Evolutionary conservation across 2,797 vertebrate genomes (phyloP), one percentile per base, ranked within the genome.

Genomic region (Gouania willdenowi): DNA sequence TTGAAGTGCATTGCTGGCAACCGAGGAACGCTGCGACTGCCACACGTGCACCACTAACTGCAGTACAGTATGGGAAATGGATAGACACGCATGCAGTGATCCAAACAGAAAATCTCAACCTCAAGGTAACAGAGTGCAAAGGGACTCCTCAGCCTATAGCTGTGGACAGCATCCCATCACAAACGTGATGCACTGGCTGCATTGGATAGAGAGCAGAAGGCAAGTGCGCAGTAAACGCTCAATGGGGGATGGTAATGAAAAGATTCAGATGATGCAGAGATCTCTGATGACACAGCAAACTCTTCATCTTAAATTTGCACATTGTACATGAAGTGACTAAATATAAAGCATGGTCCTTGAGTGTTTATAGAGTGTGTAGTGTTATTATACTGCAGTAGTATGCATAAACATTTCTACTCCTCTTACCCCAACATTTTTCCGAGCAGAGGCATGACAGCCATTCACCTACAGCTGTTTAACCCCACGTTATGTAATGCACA

Each of bases 201-300:
- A 29, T 15, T 2, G 45, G 46, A 59, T 56, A 7, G 5, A 24
- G 28, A 29, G 32, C 40, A 36, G 53, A 21, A 50, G 22, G 24
- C 3, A 20, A 49, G 57, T 37, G 21, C n/a, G 14, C 42, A 44
- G 59, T 51, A 54, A 62, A 60, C 66, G 43, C 62, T 31, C 31
- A 51, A 61, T 55, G 60, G 52, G 59, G 48, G 49, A 31, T 58
- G 58, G 34, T 19, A 46, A 2, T 17, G 46, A 52, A 42, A 14
- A 62, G 49, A 61, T 33, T 0, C 46, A 55, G 64, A 49, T 47
- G 54, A 77, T 65, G 71, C 79, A 27, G 76, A 69, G 60, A 67
- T 63, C 49, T 66, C 52, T 66, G 69, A 77, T 89, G 84, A 88
- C 81, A 87, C 81, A 87, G 87, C 79, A 78, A 64, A 85, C 61